Base-by-base conservation (phyloP, 1,140 invertebrate genomes). In the Tetramorium simillimum region DNA sequence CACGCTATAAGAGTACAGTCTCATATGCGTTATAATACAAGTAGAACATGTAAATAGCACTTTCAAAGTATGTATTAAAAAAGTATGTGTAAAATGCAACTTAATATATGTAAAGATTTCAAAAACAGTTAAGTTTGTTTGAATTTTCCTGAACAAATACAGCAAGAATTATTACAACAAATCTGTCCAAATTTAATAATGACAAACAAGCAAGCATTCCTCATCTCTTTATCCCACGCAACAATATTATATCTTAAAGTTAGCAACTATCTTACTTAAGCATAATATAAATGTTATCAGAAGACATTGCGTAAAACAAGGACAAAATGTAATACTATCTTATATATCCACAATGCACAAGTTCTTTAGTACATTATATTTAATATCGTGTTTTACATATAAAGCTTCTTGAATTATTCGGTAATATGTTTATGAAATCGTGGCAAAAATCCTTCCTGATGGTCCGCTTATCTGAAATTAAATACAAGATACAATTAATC, bases 41-140 rank as follows among this genome's bases (percentile, higher is more conserved):
- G 90, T 93, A 86, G 85, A 92, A 93, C 90, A 90, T 92, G 92
- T 92, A 92, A 93, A 92, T 93, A 92, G 90, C 92, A 90, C 69
- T 92, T 92, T 94, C 87, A 94, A 93, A 93, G 92, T 94, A 94
- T 92, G 89, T 88, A 91, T 93, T 92, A 92, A 94, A 87, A 92
- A 51, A 51, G 49, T 51, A 51, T 16, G 14, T 18, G 51, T 53
- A 53, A 53, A 94, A 93, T 90, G 92, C 85, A 93, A 93, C 91
- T 62, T 87, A 92, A 92, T 65, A 92, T 65, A 76, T 87, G 56
- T 84, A 85, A 92, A 92, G 76, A 69, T 73, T 67, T 85, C 62
- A 80, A 87, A 89, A 92, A 93, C 84, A 89, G 80, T 81, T 49
- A 89, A 89, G 67, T 85, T 62, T 65, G 76, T 86, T 70, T 33